These are phyloP conservation scores for Lycaon pictus DNA, from an alignment of 2,113 vertebrate genomes.

Conservation along the genomic window DNA sequence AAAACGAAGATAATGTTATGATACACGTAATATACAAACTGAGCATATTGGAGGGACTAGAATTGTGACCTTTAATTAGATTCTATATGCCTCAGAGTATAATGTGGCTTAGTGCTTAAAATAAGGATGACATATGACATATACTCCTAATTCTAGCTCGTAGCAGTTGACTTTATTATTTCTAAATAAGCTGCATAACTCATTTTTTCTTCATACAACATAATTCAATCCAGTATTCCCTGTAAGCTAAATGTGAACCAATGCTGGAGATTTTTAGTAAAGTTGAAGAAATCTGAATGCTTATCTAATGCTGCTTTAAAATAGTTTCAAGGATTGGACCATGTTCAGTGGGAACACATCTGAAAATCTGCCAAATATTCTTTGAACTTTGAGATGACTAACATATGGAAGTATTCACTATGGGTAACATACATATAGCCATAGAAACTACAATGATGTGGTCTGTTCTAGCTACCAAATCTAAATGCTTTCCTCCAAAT, in stretches of 20 bases:
- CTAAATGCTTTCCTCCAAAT: background rate
- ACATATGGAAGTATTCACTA: background rate
- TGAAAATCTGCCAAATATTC: slow-evolving; percentile 15
- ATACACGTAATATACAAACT: background rate
- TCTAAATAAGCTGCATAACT: background rate
- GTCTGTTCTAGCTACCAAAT: background rate
- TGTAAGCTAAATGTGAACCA: background rate
- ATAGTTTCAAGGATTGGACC: background rate
- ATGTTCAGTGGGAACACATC: background rate
- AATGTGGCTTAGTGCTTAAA: background rate
- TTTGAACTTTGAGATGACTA: slow-evolving; percentile 40
- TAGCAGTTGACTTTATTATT: slow-evolving; percentile 23
- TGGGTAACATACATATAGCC: background rate
- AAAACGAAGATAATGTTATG: slow-evolving; percentile 32
- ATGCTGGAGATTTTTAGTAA: slow-evolving; percentile 40
- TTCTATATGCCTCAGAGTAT: background rate
- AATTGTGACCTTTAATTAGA: slow-evolving; percentile 56
- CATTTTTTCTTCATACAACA: background rate
- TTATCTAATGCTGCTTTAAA: slow-evolving; percentile 36
- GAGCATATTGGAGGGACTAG: background rate
- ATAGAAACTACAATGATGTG: background rate
- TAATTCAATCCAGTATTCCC: background rate
- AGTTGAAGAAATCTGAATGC: background rate
- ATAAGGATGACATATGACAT: background rate
- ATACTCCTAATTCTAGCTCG: background rate